phyloP scores from a whole-genome alignment of 1,140 invertebrate species.

The Saccostrea glomerata region DNA sequence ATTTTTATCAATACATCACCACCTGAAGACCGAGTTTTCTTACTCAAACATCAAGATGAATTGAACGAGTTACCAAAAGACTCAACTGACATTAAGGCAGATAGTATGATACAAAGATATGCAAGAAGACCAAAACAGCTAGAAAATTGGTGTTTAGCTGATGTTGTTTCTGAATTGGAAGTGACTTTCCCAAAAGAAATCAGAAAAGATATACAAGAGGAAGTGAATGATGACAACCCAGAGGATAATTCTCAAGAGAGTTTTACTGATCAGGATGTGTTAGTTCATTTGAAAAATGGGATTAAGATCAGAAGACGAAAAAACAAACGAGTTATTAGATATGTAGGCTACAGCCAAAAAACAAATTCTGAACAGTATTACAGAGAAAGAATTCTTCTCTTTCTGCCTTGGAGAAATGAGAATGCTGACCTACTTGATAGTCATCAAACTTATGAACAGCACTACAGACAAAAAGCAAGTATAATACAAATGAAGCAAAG shows the following conservation, averaged over 20 bases:
- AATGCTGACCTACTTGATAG: neutral
- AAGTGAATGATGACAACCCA: slow-evolving; percentile 19
- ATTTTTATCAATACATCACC: slow-evolving; percentile 59
- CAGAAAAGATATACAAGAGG: neutral
- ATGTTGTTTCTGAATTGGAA: slow-evolving; percentile 32
- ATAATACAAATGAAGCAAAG: slow-evolving; percentile 14
- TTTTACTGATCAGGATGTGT: neutral
- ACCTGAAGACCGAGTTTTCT: slow-evolving; percentile 39
- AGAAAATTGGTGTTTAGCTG: slow-evolving; percentile 38
- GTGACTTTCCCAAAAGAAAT: slow-evolving; percentile 5
- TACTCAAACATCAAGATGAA: slow-evolving; percentile 27
- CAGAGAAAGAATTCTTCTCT: slow-evolving; percentile 44
- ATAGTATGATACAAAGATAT: slow-evolving; percentile 41
- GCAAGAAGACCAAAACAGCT: slow-evolving; percentile 38
- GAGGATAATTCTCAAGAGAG: neutral
- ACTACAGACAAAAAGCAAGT: neutral
- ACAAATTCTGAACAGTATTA: slow-evolving; percentile 45
- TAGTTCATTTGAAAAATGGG: slow-evolving; percentile 48
- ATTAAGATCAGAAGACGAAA: slow-evolving; percentile 43
- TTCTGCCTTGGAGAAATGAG: slow-evolving; percentile 50
- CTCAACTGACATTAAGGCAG: slow-evolving; percentile 41
- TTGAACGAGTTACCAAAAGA: slow-evolving; percentile 18
- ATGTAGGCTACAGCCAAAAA: slow-evolving; percentile 46
- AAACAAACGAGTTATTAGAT: slow-evolving; percentile 41
- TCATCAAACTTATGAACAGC: slow-evolving; percentile 23